Conservation (phyloP, 2,113 vertebrate species). For the Isichthys henryi region DNA sequence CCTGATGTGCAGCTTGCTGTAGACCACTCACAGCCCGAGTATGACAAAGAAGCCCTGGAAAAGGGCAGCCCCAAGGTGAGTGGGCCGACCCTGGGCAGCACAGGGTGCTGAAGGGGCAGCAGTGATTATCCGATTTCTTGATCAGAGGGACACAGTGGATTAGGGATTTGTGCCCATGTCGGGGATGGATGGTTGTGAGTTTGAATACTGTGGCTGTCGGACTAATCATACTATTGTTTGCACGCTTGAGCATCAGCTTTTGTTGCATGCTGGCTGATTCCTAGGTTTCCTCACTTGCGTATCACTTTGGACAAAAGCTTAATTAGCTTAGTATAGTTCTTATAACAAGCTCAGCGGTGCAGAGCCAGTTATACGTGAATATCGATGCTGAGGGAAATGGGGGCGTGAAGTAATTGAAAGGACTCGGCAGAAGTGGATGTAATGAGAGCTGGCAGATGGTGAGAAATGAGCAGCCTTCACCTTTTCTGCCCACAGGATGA, state of each 20-base stretch:
- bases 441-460: neutral
- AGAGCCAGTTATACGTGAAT: neutral
- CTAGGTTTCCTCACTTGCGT: neutral
- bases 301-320: neutral
- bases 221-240: neutral
- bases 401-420: neutral
- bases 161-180: neutral
- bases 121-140: neutral
- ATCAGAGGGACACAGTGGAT: neutral
- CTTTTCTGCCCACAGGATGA: slow-evolving; percentile 68
- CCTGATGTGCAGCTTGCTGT: slow-evolving; percentile 85
- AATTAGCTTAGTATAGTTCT: neutral
- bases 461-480: neutral
- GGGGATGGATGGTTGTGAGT: neutral
- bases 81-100: neutral
- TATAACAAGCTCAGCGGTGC: neutral
- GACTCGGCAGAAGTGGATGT: neutral
- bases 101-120: neutral
- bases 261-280: neutral
- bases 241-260: neutral
- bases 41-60: slow-evolving; percentile 89
- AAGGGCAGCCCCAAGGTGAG: slow-evolving; percentile 95
- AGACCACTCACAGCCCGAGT: slow-evolving; percentile 84
- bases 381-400: neutral
- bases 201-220: neutral